Percentiles rank a stretch among this genome's conserved stretches.
These are phyloP conservation scores for Prinia subflava DNA, from an alignment of 2,113 vertebrate species.

Conservation along the genomic window DNA sequence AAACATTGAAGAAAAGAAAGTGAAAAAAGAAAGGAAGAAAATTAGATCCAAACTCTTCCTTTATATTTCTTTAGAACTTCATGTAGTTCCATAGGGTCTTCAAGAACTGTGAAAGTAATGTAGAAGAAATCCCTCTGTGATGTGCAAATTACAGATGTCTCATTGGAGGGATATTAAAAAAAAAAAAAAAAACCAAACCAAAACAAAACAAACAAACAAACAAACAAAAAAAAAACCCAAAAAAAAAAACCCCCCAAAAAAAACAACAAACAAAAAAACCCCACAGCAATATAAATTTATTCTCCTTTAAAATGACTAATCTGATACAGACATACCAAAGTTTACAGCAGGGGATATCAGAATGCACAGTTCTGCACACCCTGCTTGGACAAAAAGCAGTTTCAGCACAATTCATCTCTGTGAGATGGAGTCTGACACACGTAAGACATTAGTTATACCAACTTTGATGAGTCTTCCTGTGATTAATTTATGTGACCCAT, in stretches of 20 bases:
- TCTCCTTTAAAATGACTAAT: neutral
- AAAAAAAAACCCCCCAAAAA: too few species aligned
- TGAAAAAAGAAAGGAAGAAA: neutral
- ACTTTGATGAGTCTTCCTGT: neutral
- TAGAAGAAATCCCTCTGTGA: neutral
- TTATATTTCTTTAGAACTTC: neutral
- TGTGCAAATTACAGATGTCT: neutral
- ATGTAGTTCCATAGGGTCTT: neutral
- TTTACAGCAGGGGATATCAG: neutral
- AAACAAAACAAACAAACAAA: too few species aligned
- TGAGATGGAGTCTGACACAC: neutral
- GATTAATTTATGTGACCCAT: neutral
- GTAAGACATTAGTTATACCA: neutral
- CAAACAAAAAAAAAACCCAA: neutral
- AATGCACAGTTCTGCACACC: neutral
- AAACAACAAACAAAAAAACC: too few species aligned
- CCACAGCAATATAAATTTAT: neutral
- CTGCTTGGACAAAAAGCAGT: neutral
- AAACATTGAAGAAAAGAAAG: neutral
- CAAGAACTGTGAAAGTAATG: neutral
- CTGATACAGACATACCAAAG: neutral
- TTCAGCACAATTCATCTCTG: neutral
- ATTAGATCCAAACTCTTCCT: neutral
- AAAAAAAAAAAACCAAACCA: neutral
- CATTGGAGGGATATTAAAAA: neutral